phyloP scores from a whole-genome alignment of 2,113 vertebrate genomes.

The Phylloscopus whistleri region DNA sequence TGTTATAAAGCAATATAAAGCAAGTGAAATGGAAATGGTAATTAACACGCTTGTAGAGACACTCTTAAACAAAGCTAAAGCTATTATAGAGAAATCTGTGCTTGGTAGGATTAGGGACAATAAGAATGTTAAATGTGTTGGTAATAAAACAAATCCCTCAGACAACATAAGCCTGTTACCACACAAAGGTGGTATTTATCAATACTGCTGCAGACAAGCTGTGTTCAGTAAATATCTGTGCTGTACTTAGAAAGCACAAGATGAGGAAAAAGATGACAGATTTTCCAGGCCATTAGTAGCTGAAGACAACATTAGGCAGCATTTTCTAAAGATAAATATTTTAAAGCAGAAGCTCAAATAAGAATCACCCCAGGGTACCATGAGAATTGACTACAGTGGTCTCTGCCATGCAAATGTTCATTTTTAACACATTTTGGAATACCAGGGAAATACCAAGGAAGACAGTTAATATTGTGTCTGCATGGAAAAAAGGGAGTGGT shows the following conservation, averaged over 20 bases:
- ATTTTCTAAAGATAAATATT: background rate
- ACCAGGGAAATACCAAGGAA: constrained; percentile 33
- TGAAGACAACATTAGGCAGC: background rate
- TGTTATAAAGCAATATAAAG: background rate
- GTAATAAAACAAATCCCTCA: background rate
- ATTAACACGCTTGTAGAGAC: background rate
- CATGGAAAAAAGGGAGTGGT: constrained; percentile 1
- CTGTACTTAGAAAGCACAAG: background rate
- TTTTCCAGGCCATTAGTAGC: background rate
- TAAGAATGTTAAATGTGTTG: background rate
- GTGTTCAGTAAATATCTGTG: background rate
- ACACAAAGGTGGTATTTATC: background rate
- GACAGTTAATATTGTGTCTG: background rate
- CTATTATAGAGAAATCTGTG: background rate
- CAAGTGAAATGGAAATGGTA: background rate
- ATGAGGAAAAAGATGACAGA: background rate
- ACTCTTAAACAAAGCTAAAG: background rate
- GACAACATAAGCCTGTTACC: background rate
- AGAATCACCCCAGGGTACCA: background rate
- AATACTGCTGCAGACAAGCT: background rate
- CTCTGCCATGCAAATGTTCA: background rate
- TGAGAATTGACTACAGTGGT: background rate
- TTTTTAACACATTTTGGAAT: constrained; percentile 8
- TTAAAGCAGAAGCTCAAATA: background rate
- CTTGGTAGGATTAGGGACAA: background rate